Evolutionary conservation across 37 sponge, comb jelly and placozoan genomes (phyloP).

Genomic region (Agelas oroides): DNA sequence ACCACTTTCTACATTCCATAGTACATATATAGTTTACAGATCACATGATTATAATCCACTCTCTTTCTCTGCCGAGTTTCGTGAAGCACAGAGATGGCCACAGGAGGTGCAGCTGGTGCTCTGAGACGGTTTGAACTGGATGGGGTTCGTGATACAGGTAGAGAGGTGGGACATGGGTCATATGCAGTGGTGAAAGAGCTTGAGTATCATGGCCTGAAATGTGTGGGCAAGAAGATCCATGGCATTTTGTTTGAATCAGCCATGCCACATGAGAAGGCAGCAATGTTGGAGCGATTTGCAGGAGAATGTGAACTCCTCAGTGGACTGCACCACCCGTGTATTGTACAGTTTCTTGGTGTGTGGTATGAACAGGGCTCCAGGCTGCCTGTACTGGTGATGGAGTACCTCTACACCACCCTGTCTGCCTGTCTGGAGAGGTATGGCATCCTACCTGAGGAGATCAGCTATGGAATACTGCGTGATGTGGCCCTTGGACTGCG

Average conservation of each 20-base stretch:
- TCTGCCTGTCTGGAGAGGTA: conserved; percentile 4
- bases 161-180: conserved; percentile 26
- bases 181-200: conserved; percentile 31
- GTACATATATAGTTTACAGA: too few relatives aligned
- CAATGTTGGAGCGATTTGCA: not conserved
- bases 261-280: not conserved
- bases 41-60: too few relatives aligned
- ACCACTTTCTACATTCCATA: too few relatives aligned
- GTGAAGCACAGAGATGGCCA: too few relatives aligned
- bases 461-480: conserved; percentile 29
- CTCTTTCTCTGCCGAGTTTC: too few relatives aligned
- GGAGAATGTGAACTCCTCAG: conserved; percentile 23
- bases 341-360: conserved; percentile 49
- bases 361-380: not conserved
- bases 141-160: conserved; percentile 20
- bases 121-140: not conserved
- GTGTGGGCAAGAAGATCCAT: conserved; percentile 51
- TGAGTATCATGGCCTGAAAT: conserved; percentile 21
- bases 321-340: conserved; percentile 30
- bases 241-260: conserved; percentile 4
- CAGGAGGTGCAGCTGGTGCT: too few relatives aligned
- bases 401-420: conserved; percentile 22
- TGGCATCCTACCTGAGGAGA: conserved; percentile 6
- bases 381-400: conserved; percentile 43
- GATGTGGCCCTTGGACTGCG: conserved; percentile 39